phyloP scores from a whole-genome alignment of 2,113 vertebrate genomes.

The Scytalopus superciliaris region DNA sequence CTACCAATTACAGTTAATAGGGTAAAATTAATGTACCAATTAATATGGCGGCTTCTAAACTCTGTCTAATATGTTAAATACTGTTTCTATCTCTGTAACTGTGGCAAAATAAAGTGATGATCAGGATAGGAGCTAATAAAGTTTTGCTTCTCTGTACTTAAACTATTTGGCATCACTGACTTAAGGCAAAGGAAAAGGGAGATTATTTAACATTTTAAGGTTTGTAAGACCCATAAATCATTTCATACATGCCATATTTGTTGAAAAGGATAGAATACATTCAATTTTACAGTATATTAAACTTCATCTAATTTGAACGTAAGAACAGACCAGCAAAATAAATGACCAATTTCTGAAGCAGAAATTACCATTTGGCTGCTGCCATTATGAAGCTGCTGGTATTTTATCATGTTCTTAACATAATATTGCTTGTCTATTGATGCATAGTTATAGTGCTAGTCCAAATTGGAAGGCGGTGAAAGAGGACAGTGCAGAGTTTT shows the following conservation, averaged over 20 bases:
- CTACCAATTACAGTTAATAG: conserved; percentile 76
- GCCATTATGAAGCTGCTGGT: conserved; percentile 78
- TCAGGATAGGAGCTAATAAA: conserved; percentile 66
- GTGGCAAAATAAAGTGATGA: conserved; percentile 3
- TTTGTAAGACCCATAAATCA: conserved; percentile 80
- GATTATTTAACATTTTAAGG: conserved; percentile 83
- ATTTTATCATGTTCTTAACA: conserved; percentile 86
- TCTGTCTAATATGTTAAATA: conserved; percentile 23
- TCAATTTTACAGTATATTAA: conserved; percentile 86
- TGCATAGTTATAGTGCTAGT: conserved; percentile 79
- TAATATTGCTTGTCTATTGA: conserved; percentile 85
- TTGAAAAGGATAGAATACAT: conserved; percentile 83
- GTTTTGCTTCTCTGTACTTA: conserved; percentile 72
- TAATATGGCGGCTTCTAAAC: conserved; percentile 70
- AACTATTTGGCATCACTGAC: conserved; percentile 70
- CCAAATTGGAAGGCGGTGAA: conserved; percentile 80
- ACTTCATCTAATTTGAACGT: conserved; percentile 84
- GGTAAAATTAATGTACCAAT: conserved; percentile 81
- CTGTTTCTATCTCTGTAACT: neutral
- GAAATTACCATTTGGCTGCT: conserved; percentile 85
- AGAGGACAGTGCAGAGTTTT: conserved; percentile 72
- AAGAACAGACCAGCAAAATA: conserved; percentile 84
- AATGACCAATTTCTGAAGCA: conserved; percentile 87
- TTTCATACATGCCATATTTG: conserved; percentile 74
- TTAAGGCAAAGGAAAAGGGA: conserved; percentile 71